Evolutionary conservation across 2,113 vertebrate species (phyloP), one percentile per base, ranked within the genome.

Genomic region (Nothocercus nigrocapillus): DNA sequence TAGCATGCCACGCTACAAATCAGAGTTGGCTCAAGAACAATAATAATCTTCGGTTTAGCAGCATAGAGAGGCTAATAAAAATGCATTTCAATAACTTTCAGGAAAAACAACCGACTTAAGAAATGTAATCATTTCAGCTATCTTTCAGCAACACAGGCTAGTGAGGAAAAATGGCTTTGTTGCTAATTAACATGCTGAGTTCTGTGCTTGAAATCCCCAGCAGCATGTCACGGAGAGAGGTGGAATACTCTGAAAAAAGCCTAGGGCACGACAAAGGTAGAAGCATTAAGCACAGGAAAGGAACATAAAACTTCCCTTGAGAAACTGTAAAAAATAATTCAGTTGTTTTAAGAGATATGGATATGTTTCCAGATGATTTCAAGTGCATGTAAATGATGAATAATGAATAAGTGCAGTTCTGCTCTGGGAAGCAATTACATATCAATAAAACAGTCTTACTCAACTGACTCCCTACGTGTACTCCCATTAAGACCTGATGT

Each of bases 291-390:
- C 44, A 73, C 42, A 90, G 59, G 38, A 96, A 90, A 90, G 44
- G 58, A 95, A 82, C 13, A 4, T 76, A 28, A 13, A 58, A 64
- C 34, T 77, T n/a, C 38, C 19, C 34, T 86, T 68, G 78, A 69
- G 32, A 97, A 95, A 85, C 6, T 9, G 73, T 20, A 49, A 72
- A 95, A 95, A 92, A 4, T 61, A 84, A 61, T 82, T 45, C n/a
- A 82, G 32, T 9, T 75, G 6, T 77, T 86, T 86, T 70, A 88
- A 92, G 75, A 91, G 13, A 59, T 32, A 70, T 2, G 1, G 9
- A 13, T 59, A n/a, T 7, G 14, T 61, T 92, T 86, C 44, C 42
- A 72, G 9, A 89, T 68, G 82, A 81, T 28, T 70, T 7, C 28
- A 64, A 54, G 27, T 20, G 73, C 16, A 28, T 5, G 11, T 38